These are phyloP conservation scores for Stenodema calcarata DNA, from an alignment of 2,888 invertebrate species.

Conservation along the genomic window DNA sequence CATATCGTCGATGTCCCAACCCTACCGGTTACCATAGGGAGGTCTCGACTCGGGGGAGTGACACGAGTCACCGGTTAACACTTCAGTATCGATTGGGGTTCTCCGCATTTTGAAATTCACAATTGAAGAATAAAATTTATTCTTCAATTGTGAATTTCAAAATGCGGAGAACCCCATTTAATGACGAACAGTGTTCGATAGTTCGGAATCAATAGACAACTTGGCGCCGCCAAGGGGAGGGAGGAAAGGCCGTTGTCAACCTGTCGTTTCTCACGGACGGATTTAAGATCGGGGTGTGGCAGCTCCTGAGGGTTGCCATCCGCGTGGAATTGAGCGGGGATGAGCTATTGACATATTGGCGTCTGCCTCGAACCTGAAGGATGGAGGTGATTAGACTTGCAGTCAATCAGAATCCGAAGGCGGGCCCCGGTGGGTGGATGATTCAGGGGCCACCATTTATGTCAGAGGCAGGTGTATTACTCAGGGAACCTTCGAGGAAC, in stretches of 20 bases:
- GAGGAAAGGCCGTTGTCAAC: background rate
- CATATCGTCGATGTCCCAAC: too few relatives aligned
- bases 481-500: background rate
- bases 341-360: conserved; percentile 41
- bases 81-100: too few relatives aligned
- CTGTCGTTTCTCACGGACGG: background rate
- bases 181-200: background rate
- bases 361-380: conserved; percentile 23
- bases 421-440: background rate
- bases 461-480: background rate
- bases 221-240: too few relatives aligned
- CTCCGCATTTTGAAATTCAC: background rate
- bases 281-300: background rate
- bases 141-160: too few relatives aligned
- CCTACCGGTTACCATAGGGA: too few relatives aligned
- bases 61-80: too few relatives aligned
- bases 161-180: background rate
- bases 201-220: background rate
- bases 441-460: background rate
- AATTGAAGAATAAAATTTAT: too few relatives aligned
- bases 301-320: background rate
- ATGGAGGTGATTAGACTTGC: conserved; percentile 10
- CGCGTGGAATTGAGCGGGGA: conserved; percentile 5
- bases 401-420: conserved; percentile 11
- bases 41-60: too few relatives aligned